Evolutionary conservation across 2,888 invertebrate species (phyloP).

Genomic region (Leptopilina syphax): DNA sequence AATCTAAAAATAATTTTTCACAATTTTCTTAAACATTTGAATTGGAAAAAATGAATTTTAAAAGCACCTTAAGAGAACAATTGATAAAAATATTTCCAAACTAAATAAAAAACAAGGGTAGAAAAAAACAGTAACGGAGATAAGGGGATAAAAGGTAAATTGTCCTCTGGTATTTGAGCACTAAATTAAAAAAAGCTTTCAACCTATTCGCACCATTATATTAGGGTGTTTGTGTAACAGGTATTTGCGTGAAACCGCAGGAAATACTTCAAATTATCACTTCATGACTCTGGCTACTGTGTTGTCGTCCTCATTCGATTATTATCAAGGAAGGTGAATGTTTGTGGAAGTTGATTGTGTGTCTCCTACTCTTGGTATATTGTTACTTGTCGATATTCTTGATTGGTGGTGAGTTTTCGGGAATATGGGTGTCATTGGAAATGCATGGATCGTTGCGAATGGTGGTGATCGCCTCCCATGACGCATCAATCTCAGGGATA

Average conservation of each 20-base stretch:
- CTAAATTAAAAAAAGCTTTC: no score
- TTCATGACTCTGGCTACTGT: background rate
- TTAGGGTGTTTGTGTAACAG: slow-evolving; percentile 27
- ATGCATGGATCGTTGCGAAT: slow-evolving; percentile 64
- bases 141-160: no score
- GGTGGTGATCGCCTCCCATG: slow-evolving; percentile 67
- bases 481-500: slow-evolving; percentile 68
- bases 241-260: slow-evolving; percentile 35
- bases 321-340: background rate
- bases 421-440: slow-evolving; percentile 59
- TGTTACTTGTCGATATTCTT: background rate
- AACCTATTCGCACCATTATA: no score
- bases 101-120: no score
- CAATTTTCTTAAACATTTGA: no score
- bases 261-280: slow-evolving; percentile 28
- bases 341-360: slow-evolving; percentile 23
- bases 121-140: no score
- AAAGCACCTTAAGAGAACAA: no score
- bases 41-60: no score
- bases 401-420: slow-evolving; percentile 48
- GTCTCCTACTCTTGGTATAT: background rate
- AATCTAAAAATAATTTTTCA: no score
- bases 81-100: no score
- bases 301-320: slow-evolving; percentile 2
- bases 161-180: no score